Base-by-base conservation (phyloP, 2,113 vertebrate species). In the Lepisosteus osseus region DNA sequence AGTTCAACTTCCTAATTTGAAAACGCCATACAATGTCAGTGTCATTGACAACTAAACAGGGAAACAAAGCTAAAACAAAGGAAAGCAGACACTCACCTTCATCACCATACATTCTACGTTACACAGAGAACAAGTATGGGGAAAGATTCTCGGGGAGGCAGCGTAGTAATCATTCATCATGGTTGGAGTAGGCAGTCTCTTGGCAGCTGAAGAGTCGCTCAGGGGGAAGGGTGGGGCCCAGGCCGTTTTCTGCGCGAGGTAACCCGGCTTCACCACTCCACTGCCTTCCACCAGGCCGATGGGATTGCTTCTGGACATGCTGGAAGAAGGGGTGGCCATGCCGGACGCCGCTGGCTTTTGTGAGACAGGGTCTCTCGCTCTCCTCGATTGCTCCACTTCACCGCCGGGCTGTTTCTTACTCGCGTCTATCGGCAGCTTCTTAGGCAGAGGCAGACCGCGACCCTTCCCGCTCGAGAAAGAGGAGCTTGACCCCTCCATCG, bases 121-220 rank as follows among this genome's bases (percentile, higher is more conserved):
- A 96, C 97, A 99, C 75, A 99, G 94, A 93, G 92, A 95, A 94
- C 97, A 99, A 84, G 95, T 93, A 92, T 99, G 96, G 69, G 97
- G 94, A 89, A 98, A 96, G 89, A 91, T 90, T 90, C 89, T 93
- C 13, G 97, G 96, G 47, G 94, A 92, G 0, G 92, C 88, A 2
- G 94, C 94, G 14, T 94, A 94, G 89, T 96, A 98, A 93, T 99
- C 97, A 44, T 93, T 94, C 94, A 97, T 95, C 97, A 96, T 95
- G 63, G 91, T 92, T 0, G 87, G 86, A 1, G 94, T 92, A 43
- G 95, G 96, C 64, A 94, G 80, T 63, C 88, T 86, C 82, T 94
- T 88, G 76, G 80, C 82, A 83, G 89, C 84, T 74, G 91, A 88
- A 5, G 84, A 68, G 47, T 83, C 85, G 0, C 82, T 17, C 7